Percentiles rank a stretch among this genome's conserved stretches.
Conservation (phyloP, 2,888 invertebrate species). For the Epinotia nisella region DNA sequence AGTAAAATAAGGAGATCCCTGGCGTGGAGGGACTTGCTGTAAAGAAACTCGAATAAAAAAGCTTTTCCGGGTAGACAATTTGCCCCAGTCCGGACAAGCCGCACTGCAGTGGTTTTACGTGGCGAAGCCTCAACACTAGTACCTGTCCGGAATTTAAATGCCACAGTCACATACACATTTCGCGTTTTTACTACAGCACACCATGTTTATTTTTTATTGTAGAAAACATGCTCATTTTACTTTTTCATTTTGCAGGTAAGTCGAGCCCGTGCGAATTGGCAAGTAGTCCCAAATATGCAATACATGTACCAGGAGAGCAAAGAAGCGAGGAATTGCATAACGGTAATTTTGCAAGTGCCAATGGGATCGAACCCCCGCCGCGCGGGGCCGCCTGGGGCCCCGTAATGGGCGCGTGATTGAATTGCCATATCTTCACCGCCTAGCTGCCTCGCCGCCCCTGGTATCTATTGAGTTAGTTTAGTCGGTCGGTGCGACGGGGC, state of each 20-base stretch:
- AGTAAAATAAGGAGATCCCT: neutral
- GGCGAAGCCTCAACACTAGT: slow-evolving; percentile 55
- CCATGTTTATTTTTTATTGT: neutral
- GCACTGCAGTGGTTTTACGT: slow-evolving; percentile 79
- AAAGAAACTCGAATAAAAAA: slow-evolving; percentile 41
- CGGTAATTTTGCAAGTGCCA: slow-evolving; percentile 64
- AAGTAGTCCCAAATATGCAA: slow-evolving; percentile 61
- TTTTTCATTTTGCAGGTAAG: slow-evolving; percentile 65
- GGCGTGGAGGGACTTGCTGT: neutral
- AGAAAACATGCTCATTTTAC: neutral
- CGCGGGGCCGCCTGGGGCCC: slow-evolving; percentile 54
- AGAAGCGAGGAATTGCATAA: slow-evolving; percentile 58
- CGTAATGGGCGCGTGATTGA: slow-evolving; percentile 75
- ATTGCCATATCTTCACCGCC: slow-evolving; percentile 72
- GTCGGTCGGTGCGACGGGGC: slow-evolving; percentile 53
- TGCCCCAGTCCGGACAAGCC: slow-evolving; percentile 51
- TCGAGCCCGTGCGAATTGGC: slow-evolving; percentile 44
- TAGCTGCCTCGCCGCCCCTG: slow-evolving; percentile 64
- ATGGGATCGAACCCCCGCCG: slow-evolving; percentile 51
- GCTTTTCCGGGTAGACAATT: slow-evolving; percentile 26
- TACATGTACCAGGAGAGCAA: slow-evolving; percentile 69
- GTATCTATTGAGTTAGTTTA: slow-evolving; percentile 72
- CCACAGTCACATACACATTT: neutral
- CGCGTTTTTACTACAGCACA: neutral
- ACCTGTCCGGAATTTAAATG: slow-evolving; percentile 33